Evolutionary conservation across 2,797 vertebrate genomes (phyloP), one percentile per base, ranked within the genome.

Genomic region (Philypnodon macrostomus): DNA sequence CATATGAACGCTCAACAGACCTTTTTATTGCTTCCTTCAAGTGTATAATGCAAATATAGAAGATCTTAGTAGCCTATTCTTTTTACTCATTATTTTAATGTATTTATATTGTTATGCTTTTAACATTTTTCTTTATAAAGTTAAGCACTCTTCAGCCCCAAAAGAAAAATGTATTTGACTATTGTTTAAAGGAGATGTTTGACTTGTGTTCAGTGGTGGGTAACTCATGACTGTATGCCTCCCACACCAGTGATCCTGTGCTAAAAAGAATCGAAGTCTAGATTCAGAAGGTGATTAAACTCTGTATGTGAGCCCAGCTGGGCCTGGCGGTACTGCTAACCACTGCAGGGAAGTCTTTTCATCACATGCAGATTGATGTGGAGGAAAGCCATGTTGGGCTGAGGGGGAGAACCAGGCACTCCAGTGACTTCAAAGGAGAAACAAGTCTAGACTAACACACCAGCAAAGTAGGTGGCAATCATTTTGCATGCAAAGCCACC

Each of bases 341-440:
- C 27, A 46, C 42, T 32, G 24, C 58, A 41, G 42, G 8, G 40
- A 3, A 58, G 53, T 58, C 57, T 76, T 82, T 81, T 73, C 47
- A 80, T 84, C 63, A 67, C 63, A 67, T 45, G 45, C 47, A 33
- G 26, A 35, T 45, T 46, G 62, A 67, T 54, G 45, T 40, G 39
- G 46, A 11, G 60, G 40, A 75, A 67, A 37, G 47, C 47, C 46
- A 40, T 61, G 63, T 76, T 69, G 40, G 55, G 47, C 55, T 58
- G 17, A 73, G 52, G 16, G 52, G 65, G 45, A 61, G 58, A 64
- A 61, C 34, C 48, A 69, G 41, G 35, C 21, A 27, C 39, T 47
- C 58, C 39, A 38, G 49, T 33, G 52, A 70, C 69, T 74, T 79
- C 77, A 82, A 79, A 80, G 59, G 5, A 17, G n/a, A 47, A 58